Base-by-base conservation (phyloP, 2,888 invertebrate species). In the Liopterus haemorrhoidalis region DNA sequence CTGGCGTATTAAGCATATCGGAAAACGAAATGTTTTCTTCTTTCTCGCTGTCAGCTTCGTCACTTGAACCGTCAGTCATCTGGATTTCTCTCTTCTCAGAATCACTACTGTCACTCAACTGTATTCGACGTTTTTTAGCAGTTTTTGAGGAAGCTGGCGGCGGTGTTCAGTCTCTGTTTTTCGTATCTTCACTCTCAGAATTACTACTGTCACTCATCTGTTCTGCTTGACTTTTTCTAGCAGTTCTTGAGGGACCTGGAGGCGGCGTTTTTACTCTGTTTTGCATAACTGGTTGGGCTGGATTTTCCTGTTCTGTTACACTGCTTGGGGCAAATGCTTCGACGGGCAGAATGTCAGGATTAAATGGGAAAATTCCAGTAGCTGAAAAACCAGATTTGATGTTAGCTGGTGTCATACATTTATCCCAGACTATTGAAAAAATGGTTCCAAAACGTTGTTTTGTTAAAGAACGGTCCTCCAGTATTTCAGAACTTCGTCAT, bases 401-500 rank as follows among this genome's bases (percentile, higher is more conserved):
- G 37, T 59, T 59, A 11, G 36, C 42, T 22, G 53, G 46, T 18
- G 54, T 55, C 41, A 48, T 46, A 46, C 51, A 48, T 53, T 53
- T 56, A 30, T 50, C 54, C 56, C 59, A 58, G 33, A 52, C 57
- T 33, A 53, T 49, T 9, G 52, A 47, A 21, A 52, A 49, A 18
- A 52, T 38, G 15, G 51, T 49, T 12, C 58, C 56, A 55, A 62
- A 62, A 33, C 55, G 48, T 48, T 58, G 54, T 54, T 59, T 62
- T 24, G 52, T 60, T 21, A 59, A 50, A 42, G 41, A 52, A 41
- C 59, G 48, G 24, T 56, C 57, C 48, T 56, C 59, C 59, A 61
- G 48, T 59, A 61, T 22, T 49, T 46, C 6, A 62, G 41, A 4
- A 61, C 53, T 53, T 61, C 58, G 41, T 60, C 51, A 48, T 64